A percentile compares a stretch with the other conserved stretches of the same genome.
Evolutionary conservation across 2,797 vertebrate genomes (phyloP).

Genomic region (Crocodylus rhombifer): DNA sequence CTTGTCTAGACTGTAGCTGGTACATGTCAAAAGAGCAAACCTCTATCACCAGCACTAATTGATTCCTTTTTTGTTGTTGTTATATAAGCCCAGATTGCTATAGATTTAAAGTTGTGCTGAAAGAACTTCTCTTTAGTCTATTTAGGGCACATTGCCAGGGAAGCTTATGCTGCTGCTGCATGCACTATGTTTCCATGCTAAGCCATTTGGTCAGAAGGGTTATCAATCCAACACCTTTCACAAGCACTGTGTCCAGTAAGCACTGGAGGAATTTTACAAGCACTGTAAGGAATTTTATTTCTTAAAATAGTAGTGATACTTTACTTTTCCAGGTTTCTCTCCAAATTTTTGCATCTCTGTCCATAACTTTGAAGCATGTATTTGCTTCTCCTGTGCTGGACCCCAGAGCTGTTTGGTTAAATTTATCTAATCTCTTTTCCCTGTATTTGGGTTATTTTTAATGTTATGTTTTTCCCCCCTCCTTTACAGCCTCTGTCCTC

Average conservation of each 20-base stretch:
- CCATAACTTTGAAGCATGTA: not conserved
- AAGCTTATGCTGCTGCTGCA: not conserved
- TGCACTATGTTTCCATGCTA: not conserved
- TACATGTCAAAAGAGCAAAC: too few relatives aligned
- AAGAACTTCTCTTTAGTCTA: not conserved
- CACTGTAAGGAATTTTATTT: not conserved
- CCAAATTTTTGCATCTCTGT: not conserved
- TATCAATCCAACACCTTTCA: not conserved
- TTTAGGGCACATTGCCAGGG: fast-evolving
- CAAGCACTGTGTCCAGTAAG: not conserved
- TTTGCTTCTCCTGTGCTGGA: not conserved
- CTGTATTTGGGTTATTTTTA: not conserved
- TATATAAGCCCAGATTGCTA: not conserved
- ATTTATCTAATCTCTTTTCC: not conserved
- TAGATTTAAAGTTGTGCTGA: not conserved
- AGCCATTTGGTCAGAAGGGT: not conserved
- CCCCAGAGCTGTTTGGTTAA: not conserved
- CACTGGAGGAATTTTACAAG: too few relatives aligned
- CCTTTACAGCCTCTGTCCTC: not conserved
- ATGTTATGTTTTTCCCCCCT: not conserved
- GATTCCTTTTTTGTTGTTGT: not conserved
- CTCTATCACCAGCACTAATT: not conserved
- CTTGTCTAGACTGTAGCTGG: too few relatives aligned
- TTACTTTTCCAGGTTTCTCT: not conserved
- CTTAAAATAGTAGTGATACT: not conserved